These are phyloP conservation scores for Campoletis sonorensis DNA, from an alignment of 1,140 invertebrate genomes.

Conservation along the genomic window DNA sequence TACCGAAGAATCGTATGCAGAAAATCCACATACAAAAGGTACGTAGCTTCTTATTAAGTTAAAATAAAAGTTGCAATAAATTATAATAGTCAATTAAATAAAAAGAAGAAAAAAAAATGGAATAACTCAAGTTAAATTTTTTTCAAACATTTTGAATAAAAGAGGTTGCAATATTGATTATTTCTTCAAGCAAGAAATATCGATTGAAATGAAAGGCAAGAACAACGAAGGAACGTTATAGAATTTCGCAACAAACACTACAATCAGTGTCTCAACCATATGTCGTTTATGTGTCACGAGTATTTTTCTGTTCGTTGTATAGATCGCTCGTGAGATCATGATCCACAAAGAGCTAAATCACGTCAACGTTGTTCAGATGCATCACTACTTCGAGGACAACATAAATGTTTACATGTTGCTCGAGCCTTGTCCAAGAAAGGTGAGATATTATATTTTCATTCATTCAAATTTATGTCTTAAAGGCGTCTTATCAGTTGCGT, in stretches of 20 bases:
- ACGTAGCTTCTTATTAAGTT: slow-evolving; percentile 26
- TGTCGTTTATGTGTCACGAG: slow-evolving; percentile 16
- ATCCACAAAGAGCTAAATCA: slow-evolving; percentile 84
- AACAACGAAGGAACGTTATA: neutral
- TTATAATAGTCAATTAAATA: too few relatives aligned
- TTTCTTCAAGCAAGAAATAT: neutral
- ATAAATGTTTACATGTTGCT: slow-evolving; percentile 86
- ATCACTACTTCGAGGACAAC: slow-evolving; percentile 84
- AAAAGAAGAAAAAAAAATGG: too few relatives aligned
- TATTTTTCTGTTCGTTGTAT: neutral
- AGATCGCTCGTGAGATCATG: slow-evolving; percentile 81
- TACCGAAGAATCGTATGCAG: slow-evolving; percentile 82
- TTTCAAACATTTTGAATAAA: too few relatives aligned
- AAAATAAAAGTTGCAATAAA: too few relatives aligned
- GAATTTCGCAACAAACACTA: slow-evolving; percentile 18
- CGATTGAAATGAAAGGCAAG: neutral
- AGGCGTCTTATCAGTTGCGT: too few relatives aligned
- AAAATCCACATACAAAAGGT: slow-evolving; percentile 85
- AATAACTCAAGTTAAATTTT: too few relatives aligned
- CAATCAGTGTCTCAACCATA: neutral
- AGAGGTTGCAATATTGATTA: neutral
- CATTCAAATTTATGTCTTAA: too few relatives aligned
- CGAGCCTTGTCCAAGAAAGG: slow-evolving; percentile 83
- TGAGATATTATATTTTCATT: slow-evolving; percentile 62
- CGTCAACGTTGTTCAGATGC: slow-evolving; percentile 84